Percentiles rank a stretch among this genome's conserved stretches.
Conservation (phyloP, 2,888 invertebrate species). For the Eupeodes luniger region DNA sequence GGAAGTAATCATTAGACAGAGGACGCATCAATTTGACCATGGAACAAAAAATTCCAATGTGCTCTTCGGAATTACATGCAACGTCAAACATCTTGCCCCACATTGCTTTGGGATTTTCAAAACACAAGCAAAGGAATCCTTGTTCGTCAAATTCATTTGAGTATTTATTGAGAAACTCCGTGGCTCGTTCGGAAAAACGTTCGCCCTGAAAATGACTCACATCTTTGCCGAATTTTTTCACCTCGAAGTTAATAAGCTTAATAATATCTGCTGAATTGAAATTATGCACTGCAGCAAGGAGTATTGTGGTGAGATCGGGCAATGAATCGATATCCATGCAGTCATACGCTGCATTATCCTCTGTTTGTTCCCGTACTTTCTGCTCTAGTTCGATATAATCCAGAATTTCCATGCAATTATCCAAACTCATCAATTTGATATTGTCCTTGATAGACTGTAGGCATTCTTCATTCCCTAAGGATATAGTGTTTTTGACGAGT, state of each 20-base stretch:
- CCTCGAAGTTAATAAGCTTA: constrained; percentile 77
- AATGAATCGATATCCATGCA: constrained; percentile 65
- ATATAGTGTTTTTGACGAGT: constrained; percentile 78
- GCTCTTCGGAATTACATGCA: constrained; percentile 78
- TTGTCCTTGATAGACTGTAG: constrained; percentile 78
- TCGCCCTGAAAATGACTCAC: constrained; percentile 71
- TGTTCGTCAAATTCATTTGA: constrained; percentile 77
- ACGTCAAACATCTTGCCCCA: constrained; percentile 79
- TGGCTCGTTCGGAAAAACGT: constrained; percentile 76
- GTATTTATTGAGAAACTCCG: constrained; percentile 80
- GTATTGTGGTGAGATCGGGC: constrained; percentile 72
- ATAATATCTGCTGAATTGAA: constrained; percentile 77
- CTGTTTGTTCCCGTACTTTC: constrained; percentile 29
- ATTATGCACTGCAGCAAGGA: constrained; percentile 77
- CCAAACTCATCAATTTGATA: constrained; percentile 76
- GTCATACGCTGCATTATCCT: constrained; percentile 42
- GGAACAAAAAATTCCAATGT: constrained; percentile 77
- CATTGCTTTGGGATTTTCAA: constrained; percentile 79
- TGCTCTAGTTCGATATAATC: constrained; percentile 75
- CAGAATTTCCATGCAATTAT: constrained; percentile 78
- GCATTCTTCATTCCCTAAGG: constrained; percentile 80
- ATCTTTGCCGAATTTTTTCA: constrained; percentile 77
- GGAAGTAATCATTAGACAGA: constrained; percentile 77
- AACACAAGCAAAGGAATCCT: constrained; percentile 78
- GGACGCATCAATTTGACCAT: constrained; percentile 77